Evolutionary conservation across 2,888 invertebrate genomes (phyloP), one percentile per base, ranked within the genome.

Genomic region (Pandemis heparana): DNA sequence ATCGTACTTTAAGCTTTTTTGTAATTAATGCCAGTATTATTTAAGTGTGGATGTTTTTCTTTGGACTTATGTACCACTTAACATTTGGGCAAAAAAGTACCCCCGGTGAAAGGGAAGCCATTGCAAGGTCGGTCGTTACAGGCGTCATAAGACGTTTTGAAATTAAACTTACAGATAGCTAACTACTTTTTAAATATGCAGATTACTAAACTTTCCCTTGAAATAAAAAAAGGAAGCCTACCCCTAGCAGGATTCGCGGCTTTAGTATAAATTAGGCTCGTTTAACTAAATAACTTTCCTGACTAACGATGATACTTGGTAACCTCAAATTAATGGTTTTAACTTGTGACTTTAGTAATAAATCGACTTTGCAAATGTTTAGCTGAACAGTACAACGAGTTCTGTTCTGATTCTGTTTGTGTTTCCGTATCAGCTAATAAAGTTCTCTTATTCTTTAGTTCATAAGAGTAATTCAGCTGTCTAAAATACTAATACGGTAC

Each of bases 271-370:
- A 48, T 38, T 48, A 48, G 14, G 7, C n/a, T 9, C 10, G 48
- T 61, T 61, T 48, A 32, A 32, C 23, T 32, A 48, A 69, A 18
- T 14, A 38, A 61, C 39, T 68, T 39, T 69, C 48, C 10, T 18
- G 41, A 66, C 39, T 51, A 66, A 53, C 16, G 53, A 18, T 56
- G 39, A 66, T 56, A 41, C 53, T 56, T 41, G 4, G 18, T 18
- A 46, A 14, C 48, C 68, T 48, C 18, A 1, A 69, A 68, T 60
- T 43, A 43, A 62, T 62, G 43, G 43, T 67, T 59, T 32, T 32
- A 46, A 46, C 14, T 63, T 46, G 56, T 23, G 32, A 46, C 32
- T 46, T 63, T 8, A 6, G 56, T 56, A 56, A 56, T 56, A 23
- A 23, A 56, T 56, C 56, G 10, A 18, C 56, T 23, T 23, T 56